A percentile compares a stretch with the other conserved stretches of the same genome.
Conservation (phyloP, 2,113 vertebrate genomes). For the Bubo blakistoni region DNA sequence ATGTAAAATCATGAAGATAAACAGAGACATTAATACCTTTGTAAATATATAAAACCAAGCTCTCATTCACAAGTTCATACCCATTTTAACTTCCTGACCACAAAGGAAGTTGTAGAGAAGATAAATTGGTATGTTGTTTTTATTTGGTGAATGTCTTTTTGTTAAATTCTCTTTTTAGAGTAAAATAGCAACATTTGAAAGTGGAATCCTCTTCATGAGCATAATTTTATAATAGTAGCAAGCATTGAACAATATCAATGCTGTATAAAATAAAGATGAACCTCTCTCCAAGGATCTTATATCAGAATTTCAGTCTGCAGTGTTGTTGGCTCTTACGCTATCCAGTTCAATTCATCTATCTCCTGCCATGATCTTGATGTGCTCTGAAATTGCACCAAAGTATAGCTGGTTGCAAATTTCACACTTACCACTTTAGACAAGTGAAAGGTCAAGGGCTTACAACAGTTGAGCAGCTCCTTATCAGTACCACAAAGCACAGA, state of each 20-base stretch:
- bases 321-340: neutral
- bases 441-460: slow-evolving; percentile 61
- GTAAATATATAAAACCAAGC: neutral
- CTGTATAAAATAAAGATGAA: neutral
- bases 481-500: neutral
- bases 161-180: neutral
- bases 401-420: slow-evolving; percentile 54
- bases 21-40: neutral
- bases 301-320: neutral
- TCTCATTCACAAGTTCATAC: neutral
- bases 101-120: neutral
- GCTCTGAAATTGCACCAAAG: slow-evolving; percentile 50
- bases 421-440: slow-evolving; percentile 57
- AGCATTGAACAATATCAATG: neutral
- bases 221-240: neutral
- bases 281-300: neutral
- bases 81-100: neutral
- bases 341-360: slow-evolving; percentile 40
- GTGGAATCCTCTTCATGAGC: neutral
- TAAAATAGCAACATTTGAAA: neutral
- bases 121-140: neutral
- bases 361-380: slow-evolving; percentile 37
- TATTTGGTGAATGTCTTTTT: neutral
- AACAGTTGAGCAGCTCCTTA: slow-evolving; percentile 41
- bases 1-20: neutral